Conservation (phyloP, 2,113 vertebrate genomes). For the Mesocricetus auratus region DNA sequence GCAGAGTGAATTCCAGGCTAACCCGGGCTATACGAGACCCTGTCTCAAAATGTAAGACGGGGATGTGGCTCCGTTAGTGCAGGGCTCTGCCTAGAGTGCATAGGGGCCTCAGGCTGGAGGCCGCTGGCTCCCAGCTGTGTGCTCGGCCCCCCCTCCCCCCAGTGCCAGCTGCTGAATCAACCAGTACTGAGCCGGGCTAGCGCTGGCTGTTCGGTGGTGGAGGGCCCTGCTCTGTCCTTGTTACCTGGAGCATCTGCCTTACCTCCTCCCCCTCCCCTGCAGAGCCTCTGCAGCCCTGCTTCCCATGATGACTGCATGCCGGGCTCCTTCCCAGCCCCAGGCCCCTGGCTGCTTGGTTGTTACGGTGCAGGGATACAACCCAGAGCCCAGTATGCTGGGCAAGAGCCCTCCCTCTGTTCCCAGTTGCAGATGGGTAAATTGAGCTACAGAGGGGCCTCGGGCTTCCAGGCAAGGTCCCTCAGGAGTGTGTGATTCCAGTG, state of each 20-base stretch:
- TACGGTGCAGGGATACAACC: not conserved
- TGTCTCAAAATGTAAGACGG: not conserved
- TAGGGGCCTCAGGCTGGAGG: too few relatives aligned
- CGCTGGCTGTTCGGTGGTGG: not conserved
- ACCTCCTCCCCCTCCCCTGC: too few relatives aligned
- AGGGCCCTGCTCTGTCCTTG: not conserved
- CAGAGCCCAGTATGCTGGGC: not conserved
- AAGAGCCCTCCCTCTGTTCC: not conserved
- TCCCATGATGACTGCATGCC: not conserved
- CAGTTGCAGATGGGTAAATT: not conserved
- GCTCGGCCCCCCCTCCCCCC: too few relatives aligned
- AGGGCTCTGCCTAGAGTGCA: not conserved
- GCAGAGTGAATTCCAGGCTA: not conserved
- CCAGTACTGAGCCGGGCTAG: not conserved
- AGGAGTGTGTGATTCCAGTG: not conserved
- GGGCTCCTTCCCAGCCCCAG: not conserved
- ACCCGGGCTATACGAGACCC: not conserved
- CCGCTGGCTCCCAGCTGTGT: not conserved
- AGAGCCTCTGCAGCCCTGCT: not conserved
- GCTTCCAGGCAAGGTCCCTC: not conserved
- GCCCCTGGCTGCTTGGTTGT: not conserved
- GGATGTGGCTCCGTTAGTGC: not conserved
- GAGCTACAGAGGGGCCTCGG: not conserved
- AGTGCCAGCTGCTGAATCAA: not conserved
- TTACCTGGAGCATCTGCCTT: not conserved